A percentile compares a stretch with the other conserved stretches of the same genome.
phyloP scores from a whole-genome alignment of 2,797 vertebrate genomes.

The Sebastes kiyomatsui region DNA sequence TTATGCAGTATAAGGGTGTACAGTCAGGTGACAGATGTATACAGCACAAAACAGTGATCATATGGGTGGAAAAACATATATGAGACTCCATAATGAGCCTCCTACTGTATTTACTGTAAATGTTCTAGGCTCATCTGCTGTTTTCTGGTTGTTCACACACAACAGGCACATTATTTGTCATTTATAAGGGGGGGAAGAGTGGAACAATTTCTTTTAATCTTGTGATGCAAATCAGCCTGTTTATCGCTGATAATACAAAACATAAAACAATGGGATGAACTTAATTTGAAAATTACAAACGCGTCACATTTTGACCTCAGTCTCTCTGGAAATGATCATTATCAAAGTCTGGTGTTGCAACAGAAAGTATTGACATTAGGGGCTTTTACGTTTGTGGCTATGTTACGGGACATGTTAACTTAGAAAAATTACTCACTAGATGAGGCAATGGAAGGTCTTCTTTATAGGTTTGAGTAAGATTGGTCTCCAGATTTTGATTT shows the following conservation, averaged over 20 bases:
- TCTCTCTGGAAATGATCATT: neutral
- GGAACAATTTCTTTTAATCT: neutral
- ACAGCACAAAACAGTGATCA: neutral
- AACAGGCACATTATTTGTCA: neutral
- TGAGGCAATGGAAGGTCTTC: neutral
- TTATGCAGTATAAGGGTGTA: neutral
- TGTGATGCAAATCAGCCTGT: neutral
- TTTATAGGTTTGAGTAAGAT: neutral
- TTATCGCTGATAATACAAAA: neutral
- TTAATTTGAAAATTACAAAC: neutral
- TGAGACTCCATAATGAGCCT: neutral
- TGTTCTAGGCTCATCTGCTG: neutral
- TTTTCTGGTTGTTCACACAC: neutral
- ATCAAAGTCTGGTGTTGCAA: conserved; percentile 12
- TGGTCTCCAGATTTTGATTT: neutral
- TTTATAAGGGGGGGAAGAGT: too few species aligned
- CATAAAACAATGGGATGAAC: neutral
- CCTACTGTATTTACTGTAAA: conserved; percentile 47
- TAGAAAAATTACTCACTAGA: neutral
- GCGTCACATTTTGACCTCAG: neutral
- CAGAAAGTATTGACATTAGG: conserved; percentile 13
- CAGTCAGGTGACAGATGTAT: neutral
- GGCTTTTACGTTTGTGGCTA: neutral
- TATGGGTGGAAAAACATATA: conserved; percentile 2
- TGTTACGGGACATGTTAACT: neutral